Evolutionary conservation across 2,113 vertebrate species (phyloP), one percentile per base, ranked within the genome.

Genomic region (Coreoperca whiteheadi): DNA sequence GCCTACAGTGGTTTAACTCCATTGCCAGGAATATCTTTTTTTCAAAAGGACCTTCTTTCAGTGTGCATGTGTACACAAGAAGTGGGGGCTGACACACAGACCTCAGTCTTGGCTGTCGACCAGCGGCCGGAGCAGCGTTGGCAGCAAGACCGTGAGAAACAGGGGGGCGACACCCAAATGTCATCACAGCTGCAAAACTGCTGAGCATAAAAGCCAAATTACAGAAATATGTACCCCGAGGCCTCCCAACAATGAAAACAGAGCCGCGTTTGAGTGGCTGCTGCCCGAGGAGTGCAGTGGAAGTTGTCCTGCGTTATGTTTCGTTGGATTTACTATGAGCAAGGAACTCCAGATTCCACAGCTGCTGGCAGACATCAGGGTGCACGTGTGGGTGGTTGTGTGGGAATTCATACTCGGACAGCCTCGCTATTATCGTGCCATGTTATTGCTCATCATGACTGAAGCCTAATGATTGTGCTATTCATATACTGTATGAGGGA

Each of bases 161-260:
- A 94, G 89, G 96, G 97, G 96, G 97, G 96, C 96, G 95, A 97
- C 95, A 96, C 95, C 95, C 96, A 87, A 95, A 97, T 96, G 96
- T 97, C 96, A 96, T 96, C 96, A 96, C 97, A 97, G 97, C 97
- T 97, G 97, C 96, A 95, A 93, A 96, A 97, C 94, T 95, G 96
- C 96, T 96, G 94, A 96, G 96, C 96, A 96, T 93, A 96, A 96
- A 96, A 93, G 95, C 94, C 95, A 96, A 96, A 98, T 97, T 96
- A 96, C 94, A 96, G 95, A 97, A 97, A 96, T 96, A 97, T 97
- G 96, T 92, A 95, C 94, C 95, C 95, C 28, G 88, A 95, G 96
- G 95, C 96, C 93, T 94, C 94, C 90, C 92, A 83, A 91, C 94
- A 94, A 89, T 92, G 95, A 94, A 96, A 96, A 97, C 96, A 96